Base-by-base conservation (phyloP, 2,888 invertebrate genomes). In the Drosophila maculinotata region DNA sequence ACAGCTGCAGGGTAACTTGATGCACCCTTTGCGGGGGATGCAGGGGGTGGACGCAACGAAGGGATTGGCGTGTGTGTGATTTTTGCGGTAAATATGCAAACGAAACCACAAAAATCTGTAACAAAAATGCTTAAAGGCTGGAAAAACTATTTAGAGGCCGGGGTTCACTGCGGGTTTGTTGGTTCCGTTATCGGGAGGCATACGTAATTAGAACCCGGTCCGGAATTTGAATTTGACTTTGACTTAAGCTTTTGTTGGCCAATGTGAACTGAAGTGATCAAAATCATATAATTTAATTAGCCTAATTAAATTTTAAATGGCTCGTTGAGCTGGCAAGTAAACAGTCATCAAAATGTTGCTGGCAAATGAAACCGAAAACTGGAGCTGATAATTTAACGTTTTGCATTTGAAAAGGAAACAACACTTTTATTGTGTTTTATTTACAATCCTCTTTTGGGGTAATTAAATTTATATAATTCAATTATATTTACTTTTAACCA, bases 71-170 rank as follows among this genome's bases (percentile, higher is more conserved):
- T 59, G 58, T 68, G 59, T 68, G 73, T 60, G 64, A 65, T 69
- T 54, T 73, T 73, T 78, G 81, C 48, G 81, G 74, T 69, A 78
- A 78, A 76, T 81, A 76, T 81, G 81, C 65, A 41, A 69, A 49
- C 44, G 36, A 63, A 67, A 68, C 77, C 77, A 41, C 79, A 78
- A 70, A 78, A 78, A 82, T 82, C 77, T 75, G 60, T 75, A 63
- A 79, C 76, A 53, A 64, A 82, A 82, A 70, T 78, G 83, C 62
- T 70, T 82, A 78, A 78, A 78, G 83, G 79, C 79, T 82, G 83
- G 77, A 82, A 78, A 82, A 78, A 78, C 77, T 78, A 78, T 77
- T 82, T 38, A 14, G 36, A n/a, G 31, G 62, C 44, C 44, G 38
- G 49, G 36, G 15, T 5, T 14, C n/a, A 20, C 17, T 57, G 54